Percentiles rank a stretch among this genome's conserved stretches.
Conservation (phyloP, 2,888 invertebrate species). For the Galerucella pusilla region DNA sequence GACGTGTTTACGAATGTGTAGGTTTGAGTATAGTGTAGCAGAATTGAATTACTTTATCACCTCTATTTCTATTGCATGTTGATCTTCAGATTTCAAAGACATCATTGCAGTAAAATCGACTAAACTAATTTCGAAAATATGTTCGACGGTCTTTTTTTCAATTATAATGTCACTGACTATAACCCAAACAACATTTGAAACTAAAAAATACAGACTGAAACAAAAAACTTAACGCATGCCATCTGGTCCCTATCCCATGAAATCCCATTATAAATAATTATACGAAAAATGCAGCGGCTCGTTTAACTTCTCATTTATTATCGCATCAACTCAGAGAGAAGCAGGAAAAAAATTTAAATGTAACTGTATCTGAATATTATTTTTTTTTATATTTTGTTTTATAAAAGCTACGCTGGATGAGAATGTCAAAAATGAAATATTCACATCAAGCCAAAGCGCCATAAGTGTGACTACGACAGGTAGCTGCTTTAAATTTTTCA, state of each 20-base stretch:
- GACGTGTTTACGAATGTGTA: no score
- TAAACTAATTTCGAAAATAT: not conserved
- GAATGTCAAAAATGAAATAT: not conserved
- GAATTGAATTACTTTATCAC: no score
- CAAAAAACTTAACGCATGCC: slow-evolving; percentile 31
- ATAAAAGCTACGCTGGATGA: not conserved
- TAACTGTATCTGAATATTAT: not conserved
- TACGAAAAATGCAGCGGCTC: slow-evolving; percentile 20
- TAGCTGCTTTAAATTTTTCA: no score
- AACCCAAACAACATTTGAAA: not conserved
- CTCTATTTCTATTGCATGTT: no score
- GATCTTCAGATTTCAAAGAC: no score
- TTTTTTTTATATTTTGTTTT: not conserved
- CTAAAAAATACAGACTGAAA: not conserved
- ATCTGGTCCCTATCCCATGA: slow-evolving; percentile 33
- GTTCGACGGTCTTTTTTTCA: not conserved
- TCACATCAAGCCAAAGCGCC: not conserved
- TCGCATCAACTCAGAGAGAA: slow-evolving; percentile 7
- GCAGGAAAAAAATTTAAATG: not conserved
- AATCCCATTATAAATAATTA: slow-evolving; percentile 33
- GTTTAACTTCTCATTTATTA: slow-evolving; percentile 33
- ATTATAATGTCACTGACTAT: not conserved
- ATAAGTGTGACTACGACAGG: no score
- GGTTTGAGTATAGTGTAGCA: no score
- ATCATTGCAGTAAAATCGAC: no score